Evolutionary conservation across 2,797 vertebrate genomes (phyloP).

Genomic region (Peromyscus eremicus): DNA sequence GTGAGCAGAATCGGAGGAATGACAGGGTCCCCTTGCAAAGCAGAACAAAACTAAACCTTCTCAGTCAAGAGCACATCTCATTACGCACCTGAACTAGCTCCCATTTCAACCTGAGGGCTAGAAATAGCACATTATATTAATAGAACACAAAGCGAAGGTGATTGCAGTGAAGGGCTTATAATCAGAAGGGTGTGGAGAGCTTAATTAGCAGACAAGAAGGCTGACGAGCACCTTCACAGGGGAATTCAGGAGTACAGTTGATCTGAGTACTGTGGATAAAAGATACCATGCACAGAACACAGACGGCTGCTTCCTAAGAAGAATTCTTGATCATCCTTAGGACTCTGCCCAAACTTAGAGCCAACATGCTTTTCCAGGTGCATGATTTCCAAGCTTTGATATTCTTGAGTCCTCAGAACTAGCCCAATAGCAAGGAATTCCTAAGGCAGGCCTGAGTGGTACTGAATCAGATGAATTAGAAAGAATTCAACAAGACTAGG

Average conservation of each 20-base stretch:
- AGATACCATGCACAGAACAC: neutral
- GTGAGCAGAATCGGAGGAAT: neutral
- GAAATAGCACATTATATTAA: constrained; percentile 34
- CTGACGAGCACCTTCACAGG: neutral
- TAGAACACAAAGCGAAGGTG: constrained; percentile 33
- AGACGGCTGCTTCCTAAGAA: neutral
- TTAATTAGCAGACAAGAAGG: constrained; percentile 46
- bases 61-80: neutral
- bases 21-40: neutral
- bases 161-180: constrained; percentile 18
- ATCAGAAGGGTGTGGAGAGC: constrained; percentile 17
- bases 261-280: constrained; percentile 5
- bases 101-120: constrained; percentile 13
- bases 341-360: neutral
- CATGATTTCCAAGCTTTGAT: constrained; percentile 6
- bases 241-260: neutral
- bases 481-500: neutral
- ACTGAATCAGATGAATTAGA: neutral
- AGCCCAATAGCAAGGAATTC: neutral
- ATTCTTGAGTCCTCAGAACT: neutral
- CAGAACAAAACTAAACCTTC: neutral
- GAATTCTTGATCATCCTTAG: neutral
- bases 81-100: neutral
- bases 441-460: neutral
- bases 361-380: neutral